phyloP scores from a whole-genome alignment of 2,888 invertebrate species.

The Euphydryas editha region DNA sequence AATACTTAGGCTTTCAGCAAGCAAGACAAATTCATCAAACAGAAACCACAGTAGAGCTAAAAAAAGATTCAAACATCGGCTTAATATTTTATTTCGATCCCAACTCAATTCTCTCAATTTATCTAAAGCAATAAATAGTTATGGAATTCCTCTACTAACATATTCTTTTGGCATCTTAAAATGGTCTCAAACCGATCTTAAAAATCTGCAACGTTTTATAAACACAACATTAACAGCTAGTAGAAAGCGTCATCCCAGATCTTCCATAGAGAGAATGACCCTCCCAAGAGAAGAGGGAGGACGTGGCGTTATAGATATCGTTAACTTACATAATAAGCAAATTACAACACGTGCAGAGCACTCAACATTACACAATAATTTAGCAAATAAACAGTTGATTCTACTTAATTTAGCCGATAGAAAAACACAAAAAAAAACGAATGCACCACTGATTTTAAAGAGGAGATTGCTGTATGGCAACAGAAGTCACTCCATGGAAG shows the following conservation, averaged over 20 bases:
- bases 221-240: slow-evolving; percentile 8
- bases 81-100: slow-evolving; percentile 1
- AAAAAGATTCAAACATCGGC: slow-evolving; percentile 11
- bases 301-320: slow-evolving; percentile 27
- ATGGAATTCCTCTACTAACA: not conserved
- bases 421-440: not conserved
- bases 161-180: slow-evolving; percentile 12
- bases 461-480: not conserved
- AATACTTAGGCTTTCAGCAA: slow-evolving; percentile 26
- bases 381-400: not conserved
- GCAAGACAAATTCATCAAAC: slow-evolving; percentile 14
- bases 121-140: slow-evolving; percentile 7
- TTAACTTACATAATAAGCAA: slow-evolving; percentile 22
- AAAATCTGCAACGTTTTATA: not conserved
- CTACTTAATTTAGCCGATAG: slow-evolving; percentile 2
- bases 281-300: slow-evolving; percentile 19
- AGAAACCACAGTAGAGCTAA: not conserved
- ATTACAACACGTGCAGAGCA: slow-evolving; percentile 10
- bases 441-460: not conserved
- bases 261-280: slow-evolving; percentile 27
- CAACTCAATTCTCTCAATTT: slow-evolving; percentile 10
- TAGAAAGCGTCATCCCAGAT: slow-evolving; percentile 26
- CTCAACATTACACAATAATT: slow-evolving; percentile 8
- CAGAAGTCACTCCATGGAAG: slow-evolving; percentile 19
- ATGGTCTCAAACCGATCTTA: slow-evolving; percentile 1